Evolutionary conservation across 2,797 vertebrate species (phyloP), one percentile per base, ranked within the genome.

Genomic region (Sphenodon punctatus): DNA sequence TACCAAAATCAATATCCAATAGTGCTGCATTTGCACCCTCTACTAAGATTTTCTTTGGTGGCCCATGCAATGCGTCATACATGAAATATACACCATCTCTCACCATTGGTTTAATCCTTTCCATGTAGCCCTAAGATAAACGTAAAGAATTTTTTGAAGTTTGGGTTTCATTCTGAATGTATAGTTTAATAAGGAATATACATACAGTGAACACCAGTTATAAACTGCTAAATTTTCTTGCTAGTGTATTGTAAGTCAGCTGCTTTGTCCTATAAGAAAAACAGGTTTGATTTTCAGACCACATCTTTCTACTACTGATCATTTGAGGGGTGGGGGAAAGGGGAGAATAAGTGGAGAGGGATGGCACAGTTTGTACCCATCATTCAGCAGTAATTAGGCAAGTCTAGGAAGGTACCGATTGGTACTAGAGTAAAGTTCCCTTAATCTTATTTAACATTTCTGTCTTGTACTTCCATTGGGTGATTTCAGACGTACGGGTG

Each of bases 1-100:
- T 94, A 99, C 98, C 98, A 87, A 99, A 99, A 95, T 99, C 98
- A 67, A 99, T 99, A 95, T 99, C 98, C 90, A 99, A 94, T 25
- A 99, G 95, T 1, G 98, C 98, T 68, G 98, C 98, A 65, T 99
- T 99, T 89, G 98, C 98, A 76, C 98, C 98, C 94, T 99, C 98
- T 89, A 99, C 98, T 91, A 99, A 95, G 93, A 99, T 99, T 91
- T 97, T 99, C 96, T 98, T 98, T 23, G 97, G 95, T 71, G 97
- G 96, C 46, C 98, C 98, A 61, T 99, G 98, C 8, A 99, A 97
- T 86, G 98, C 98, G 91, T 99, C 96, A 53, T 99, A 97, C 95
- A 99, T 98, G 95, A 97, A 99, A 95, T 98, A 97, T 88, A 99
- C 98, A 4, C 98, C 98, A 77, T 99, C 98, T 89, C 92, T 97